Evolutionary conservation across 2,797 vertebrate genomes (phyloP), one percentile per base, ranked within the genome.

Genomic region (Geotrypetes seraphini): DNA sequence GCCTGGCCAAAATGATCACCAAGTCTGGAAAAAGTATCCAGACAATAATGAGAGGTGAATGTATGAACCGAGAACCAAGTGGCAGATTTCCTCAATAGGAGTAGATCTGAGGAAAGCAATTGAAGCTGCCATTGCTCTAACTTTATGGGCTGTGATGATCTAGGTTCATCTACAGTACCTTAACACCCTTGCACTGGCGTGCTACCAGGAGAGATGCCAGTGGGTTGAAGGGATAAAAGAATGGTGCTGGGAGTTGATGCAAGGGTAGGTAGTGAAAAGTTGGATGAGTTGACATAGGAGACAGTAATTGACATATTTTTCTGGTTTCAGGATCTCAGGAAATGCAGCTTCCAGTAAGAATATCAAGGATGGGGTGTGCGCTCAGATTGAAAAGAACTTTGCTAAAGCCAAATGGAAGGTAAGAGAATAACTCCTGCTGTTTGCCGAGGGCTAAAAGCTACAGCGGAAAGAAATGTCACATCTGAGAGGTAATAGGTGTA

Each of bases 331-430:
- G 94, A 92, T 97, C 73, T 97, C 94, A 8, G 94, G 94, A 33
- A 96, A 96, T 10, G 92, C 91, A 2, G 94, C 94, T 35, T 97
- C 93, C 4, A 91, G 97, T 73, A 98, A 97, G 72, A 98, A 98
- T 73, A 98, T 98, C 64, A 98, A 98, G 64, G 93, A 98, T 21
- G 89, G 93, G 0, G 93, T 98, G 26, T 97, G 93, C 3, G 92
- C 93, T 45, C 94, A 97, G 66, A 98, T 98, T 43, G 93, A 98
- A 77, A 98, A 98, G 78, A 98, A 98, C 69, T 98, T 98, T n/a
- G 94, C 92, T 42, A 83, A 90, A 72, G 93, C 92, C 38, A 97
- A 96, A 56, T 98, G 94, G 94, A 98, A 97, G 93, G 94, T 97
- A 56, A 16, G 53, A 32, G 16, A 7, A 17, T 11, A 8, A 2